Evolutionary conservation across 1,140 invertebrate genomes (phyloP).

Genomic region (Paraescarpia echinospica): DNA sequence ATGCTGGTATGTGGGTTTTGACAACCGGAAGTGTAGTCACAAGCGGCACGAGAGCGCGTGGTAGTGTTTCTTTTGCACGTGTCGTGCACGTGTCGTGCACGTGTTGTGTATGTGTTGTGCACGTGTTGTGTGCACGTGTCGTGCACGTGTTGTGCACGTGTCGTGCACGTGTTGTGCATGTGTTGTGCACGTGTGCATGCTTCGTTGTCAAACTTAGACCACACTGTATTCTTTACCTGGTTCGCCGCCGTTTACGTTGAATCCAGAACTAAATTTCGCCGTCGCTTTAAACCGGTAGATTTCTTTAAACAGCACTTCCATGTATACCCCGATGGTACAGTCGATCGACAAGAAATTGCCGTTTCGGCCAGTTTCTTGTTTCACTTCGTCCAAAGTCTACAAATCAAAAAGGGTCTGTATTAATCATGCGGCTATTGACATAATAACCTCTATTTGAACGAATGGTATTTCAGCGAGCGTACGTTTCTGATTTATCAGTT

Average conservation of each 20-base stretch:
- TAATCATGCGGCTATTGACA: neutral
- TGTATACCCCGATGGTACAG: conserved; percentile 4
- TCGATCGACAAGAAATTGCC: neutral
- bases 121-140: no score
- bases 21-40: no score
- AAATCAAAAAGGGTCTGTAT: neutral
- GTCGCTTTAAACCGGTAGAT: neutral
- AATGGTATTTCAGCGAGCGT: neutral
- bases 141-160: no score
- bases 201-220: neutral
- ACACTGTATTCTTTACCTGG: neutral
- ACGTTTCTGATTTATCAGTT: neutral
- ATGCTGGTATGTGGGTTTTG: no score
- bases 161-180: no score
- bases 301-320: neutral
- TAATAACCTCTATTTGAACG: neutral
- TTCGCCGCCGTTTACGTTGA: neutral
- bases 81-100: no score
- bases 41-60: no score
- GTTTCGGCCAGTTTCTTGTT: neutral
- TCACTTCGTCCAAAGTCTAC: neutral
- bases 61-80: no score
- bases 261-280: neutral
- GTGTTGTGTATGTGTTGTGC: no score
- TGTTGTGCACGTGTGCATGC: no score